phyloP scores from a whole-genome alignment of 2,113 vertebrate genomes.

The Gnathonemus echidnorhynchus region DNA sequence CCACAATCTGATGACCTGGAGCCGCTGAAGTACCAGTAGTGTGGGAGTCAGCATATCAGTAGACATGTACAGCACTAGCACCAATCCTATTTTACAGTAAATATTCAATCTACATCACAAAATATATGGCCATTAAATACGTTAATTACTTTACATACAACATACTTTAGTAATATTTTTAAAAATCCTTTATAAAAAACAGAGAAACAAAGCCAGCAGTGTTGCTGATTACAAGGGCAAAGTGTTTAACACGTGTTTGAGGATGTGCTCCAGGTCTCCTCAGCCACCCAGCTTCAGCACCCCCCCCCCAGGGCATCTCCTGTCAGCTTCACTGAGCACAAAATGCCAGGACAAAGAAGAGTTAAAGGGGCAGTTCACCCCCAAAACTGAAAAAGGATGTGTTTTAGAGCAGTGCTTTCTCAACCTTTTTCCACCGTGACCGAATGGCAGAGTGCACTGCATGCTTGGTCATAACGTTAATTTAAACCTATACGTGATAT shows the following conservation, averaged over 20 bases:
- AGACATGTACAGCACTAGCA: not conserved
- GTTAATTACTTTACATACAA: not conserved
- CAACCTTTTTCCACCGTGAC: too few relatives aligned
- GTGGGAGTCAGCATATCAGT: not conserved
- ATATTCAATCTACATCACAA: not conserved
- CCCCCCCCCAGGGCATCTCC: slow-evolving; percentile 41
- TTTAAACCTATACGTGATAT: too few relatives aligned
- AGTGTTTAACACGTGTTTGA: not conserved
- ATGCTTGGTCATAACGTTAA: too few relatives aligned
- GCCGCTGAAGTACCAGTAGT: not conserved
- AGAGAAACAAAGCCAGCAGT: not conserved
- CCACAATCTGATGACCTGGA: not conserved
- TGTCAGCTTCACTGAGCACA: slow-evolving; percentile 52
- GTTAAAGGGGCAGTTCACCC: not conserved
- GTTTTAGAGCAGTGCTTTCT: not conserved
- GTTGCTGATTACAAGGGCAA: not conserved
- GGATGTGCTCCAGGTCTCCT: slow-evolving; percentile 52
- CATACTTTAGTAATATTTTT: not conserved
- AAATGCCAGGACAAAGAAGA: not conserved
- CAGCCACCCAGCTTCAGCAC: slow-evolving; percentile 3
- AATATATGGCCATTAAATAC: not conserved
- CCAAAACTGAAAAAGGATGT: not conserved
- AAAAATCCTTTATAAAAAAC: not conserved
- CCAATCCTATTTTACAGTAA: not conserved
- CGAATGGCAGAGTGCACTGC: too few relatives aligned